phyloP scores from a whole-genome alignment of 1,140 invertebrate genomes.

The Drosophila lini region DNA sequence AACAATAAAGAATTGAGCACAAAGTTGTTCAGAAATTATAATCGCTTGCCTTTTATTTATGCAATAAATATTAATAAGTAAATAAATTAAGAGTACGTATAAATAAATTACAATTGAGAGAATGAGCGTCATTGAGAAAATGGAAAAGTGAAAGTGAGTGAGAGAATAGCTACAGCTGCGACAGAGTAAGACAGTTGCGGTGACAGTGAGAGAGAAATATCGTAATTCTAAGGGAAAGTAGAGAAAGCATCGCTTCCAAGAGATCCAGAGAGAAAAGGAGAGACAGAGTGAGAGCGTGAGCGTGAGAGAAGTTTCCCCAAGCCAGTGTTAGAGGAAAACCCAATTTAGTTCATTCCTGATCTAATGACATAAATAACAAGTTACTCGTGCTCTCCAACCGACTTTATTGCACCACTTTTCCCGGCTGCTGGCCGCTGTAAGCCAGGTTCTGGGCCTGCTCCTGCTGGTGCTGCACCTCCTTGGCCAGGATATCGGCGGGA shows the following conservation, averaged over 20 bases:
- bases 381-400: slow-evolving; percentile 25
- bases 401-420: slow-evolving; percentile 59
- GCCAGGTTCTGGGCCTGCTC: slow-evolving; percentile 87
- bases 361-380: slow-evolving; percentile 51
- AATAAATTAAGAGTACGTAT: slow-evolving; percentile 43
- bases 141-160: slow-evolving; percentile 29
- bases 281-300: slow-evolving; percentile 11
- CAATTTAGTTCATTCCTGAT: slow-evolving; percentile 56
- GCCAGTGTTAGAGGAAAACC: slow-evolving; percentile 43
- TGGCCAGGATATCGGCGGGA: slow-evolving; percentile 76
- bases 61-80: slow-evolving; percentile 66
- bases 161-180: slow-evolving; percentile 3
- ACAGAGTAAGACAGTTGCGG: neutral
- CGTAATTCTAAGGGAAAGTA: slow-evolving; percentile 35
- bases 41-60: slow-evolving; percentile 50
- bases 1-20: slow-evolving; percentile 57
- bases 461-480: slow-evolving; percentile 70
- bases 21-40: slow-evolving; percentile 58
- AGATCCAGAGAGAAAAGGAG: slow-evolving; percentile 17
- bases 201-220: slow-evolving; percentile 3
- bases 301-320: slow-evolving; percentile 35
- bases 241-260: slow-evolving; percentile 19
- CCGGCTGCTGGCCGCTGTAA: slow-evolving; percentile 87
- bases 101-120: slow-evolving; percentile 47
- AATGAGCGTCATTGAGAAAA: slow-evolving; percentile 37